phyloP scores from a whole-genome alignment of 2,113 vertebrate genomes.

The Holacanthus passer region DNA sequence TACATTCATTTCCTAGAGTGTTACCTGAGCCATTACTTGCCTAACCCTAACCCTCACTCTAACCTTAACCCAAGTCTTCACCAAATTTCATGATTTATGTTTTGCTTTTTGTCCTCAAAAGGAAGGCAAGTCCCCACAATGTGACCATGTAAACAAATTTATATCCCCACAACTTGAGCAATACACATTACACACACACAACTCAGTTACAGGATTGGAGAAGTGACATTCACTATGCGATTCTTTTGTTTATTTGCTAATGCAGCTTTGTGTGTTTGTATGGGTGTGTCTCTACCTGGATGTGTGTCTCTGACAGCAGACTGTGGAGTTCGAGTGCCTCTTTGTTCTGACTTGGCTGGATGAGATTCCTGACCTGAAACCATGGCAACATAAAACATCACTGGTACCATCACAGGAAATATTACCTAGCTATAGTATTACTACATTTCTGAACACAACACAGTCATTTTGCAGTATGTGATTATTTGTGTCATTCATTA shows the following conservation, averaged over 20 bases:
- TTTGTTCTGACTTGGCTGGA: conserved; percentile 91
- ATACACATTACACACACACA: background rate
- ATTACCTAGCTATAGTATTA: background rate
- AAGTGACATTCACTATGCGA: background rate
- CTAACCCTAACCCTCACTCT: too few species aligned
- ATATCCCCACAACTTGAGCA: too few species aligned
- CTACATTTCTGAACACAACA: background rate
- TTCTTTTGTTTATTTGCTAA: background rate
- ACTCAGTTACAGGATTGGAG: background rate
- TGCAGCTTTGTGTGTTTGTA: background rate
- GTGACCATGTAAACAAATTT: too few species aligned
- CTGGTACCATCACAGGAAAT: background rate
- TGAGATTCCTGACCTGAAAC: conserved; percentile 89
- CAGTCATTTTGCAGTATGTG: background rate
- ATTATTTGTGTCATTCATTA: background rate
- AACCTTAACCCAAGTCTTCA: too few species aligned
- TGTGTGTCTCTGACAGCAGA: conserved; percentile 89
- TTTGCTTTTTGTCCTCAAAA: too few species aligned
- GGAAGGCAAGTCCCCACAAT: too few species aligned
- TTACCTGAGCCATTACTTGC: too few species aligned
- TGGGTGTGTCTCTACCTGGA: conserved; percentile 87
- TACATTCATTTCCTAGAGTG: too few species aligned
- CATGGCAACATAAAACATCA: background rate
- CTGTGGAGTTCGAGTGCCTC: conserved; percentile 92
- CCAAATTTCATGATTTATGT: too few species aligned